A percentile compares a stretch with the other conserved stretches of the same genome.
These are phyloP conservation scores for Cryptocheilus praepositus DNA, from an alignment of 2,888 invertebrate genomes.

Conservation along the genomic window DNA sequence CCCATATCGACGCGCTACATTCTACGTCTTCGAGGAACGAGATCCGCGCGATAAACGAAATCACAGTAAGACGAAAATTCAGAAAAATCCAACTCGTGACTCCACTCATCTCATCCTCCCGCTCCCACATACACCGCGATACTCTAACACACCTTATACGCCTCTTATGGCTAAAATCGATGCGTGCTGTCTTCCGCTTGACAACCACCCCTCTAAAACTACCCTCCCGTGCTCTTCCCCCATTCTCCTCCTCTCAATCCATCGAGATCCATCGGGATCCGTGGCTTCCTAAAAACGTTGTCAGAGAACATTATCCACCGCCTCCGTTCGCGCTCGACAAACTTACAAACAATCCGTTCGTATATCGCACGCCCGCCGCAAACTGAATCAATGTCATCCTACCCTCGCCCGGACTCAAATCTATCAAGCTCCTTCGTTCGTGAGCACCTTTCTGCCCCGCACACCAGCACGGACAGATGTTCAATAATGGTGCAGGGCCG, in stretches of 20 bases:
- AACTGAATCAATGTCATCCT: too few relatives aligned
- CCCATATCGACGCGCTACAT: too few relatives aligned
- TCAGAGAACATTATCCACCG: too few relatives aligned
- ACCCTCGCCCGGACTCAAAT: too few relatives aligned
- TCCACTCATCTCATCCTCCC: conserved; percentile 1
- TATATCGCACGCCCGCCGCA: too few relatives aligned
- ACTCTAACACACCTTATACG: conserved; percentile 28
- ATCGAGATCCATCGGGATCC: too few relatives aligned
- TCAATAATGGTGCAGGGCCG: conserved; percentile 2
- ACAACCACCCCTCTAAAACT: conserved; percentile 29
- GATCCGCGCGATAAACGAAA: conserved; percentile 47
- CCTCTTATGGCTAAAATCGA: conserved; percentile 40
- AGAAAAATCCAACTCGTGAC: conserved; percentile 34
- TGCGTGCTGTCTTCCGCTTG: conserved; percentile 18
- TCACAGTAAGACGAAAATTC: conserved; percentile 55
- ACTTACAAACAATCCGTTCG: not conserved
- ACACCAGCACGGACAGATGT: too few relatives aligned
- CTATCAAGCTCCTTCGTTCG: too few relatives aligned
- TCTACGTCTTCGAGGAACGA: conserved; percentile 33
- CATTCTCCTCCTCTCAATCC: conserved; percentile 1
- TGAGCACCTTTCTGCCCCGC: too few relatives aligned
- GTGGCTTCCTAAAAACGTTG: not conserved
- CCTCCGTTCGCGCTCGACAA: not conserved
- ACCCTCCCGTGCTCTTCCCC: conserved; percentile 19
- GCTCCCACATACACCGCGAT: not conserved